These are phyloP conservation scores for Parus major DNA, from an alignment of 2,113 vertebrate genomes.

Conservation along the genomic window DNA sequence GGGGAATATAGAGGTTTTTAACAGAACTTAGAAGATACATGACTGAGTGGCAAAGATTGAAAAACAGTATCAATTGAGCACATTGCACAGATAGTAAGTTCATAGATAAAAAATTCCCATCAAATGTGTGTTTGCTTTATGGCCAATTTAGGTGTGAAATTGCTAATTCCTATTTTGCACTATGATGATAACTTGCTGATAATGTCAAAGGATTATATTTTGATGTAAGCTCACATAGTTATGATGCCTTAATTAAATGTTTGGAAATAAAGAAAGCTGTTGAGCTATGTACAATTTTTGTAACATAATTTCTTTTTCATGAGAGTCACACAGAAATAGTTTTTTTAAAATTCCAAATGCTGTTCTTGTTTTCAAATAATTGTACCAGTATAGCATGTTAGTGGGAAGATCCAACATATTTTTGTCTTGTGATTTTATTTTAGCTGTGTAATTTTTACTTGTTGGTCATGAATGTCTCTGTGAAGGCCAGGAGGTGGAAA, in stretches of 20 bases:
- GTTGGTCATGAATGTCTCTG: constrained; percentile 14
- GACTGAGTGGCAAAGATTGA: neutral
- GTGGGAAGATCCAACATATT: neutral
- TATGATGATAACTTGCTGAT: neutral
- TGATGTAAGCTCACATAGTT: neutral
- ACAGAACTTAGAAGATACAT: neutral
- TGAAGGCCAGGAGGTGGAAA: constrained; percentile 49
- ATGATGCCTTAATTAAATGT: constrained; percentile 2
- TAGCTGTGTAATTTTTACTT: neutral
- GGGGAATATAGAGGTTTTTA: neutral
- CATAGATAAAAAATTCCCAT: neutral
- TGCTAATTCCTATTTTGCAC: neutral
- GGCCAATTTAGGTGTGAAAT: neutral
- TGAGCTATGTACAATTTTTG: neutral
- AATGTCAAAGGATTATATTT: neutral
- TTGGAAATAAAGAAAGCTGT: constrained; percentile 4
- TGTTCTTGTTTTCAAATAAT: neutral
- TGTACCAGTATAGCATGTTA: neutral
- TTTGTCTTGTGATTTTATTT: constrained; percentile 23
- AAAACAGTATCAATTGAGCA: neutral
- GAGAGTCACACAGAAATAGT: neutral
- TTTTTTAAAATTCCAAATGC: neutral
- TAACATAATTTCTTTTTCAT: neutral
- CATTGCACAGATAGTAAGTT: neutral
- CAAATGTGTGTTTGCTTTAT: neutral